Base-by-base conservation (phyloP, 2,797 vertebrate species). In the Hoplostethus atlanticus region DNA sequence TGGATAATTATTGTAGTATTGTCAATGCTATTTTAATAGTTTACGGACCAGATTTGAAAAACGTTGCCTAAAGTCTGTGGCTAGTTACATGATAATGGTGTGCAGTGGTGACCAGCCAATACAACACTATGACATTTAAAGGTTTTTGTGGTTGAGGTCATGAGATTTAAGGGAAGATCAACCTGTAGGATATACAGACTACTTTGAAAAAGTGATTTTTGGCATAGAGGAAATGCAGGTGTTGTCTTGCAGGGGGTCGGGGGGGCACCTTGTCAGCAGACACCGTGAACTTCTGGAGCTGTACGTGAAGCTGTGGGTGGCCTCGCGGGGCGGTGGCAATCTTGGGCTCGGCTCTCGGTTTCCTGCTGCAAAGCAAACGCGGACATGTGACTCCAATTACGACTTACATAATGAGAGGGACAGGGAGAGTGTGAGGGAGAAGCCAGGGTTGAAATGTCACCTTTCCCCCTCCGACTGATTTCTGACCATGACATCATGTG, bases 281-380 rank as follows among this genome's bases (percentile, higher is more conserved):
- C 77, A 94, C 86, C 0, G 94, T 95, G 84, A 95, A 95, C 89
- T 93, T 94, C 85, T 95, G 94, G 69, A 95, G 94, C 84, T 95
- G 95, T 1, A 63, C 44, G 57, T 90, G 90, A 63, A 93, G 85
- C 83, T 89, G 90, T 87, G 92, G 81, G 90, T 93, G 92, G 87
- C 86, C 88, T 65, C 12, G 83, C 0, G 72, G 60, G 69, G 80
- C 68, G 51, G 67, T 40, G 76, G 84, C 73, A 34, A 74, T 66
- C 73, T 73, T 86, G 62, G 89, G 68, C 79, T 92, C 90, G 15
- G 71, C 60, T 81, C 66, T 83, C 63, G 74, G 71, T 78, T 88
- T 91, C 79, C 89, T 92, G 89, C 83, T 85, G 87, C 81, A 91
- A 90, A 87, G 87, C 77, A 89, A 91, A 84, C 73, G 87, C 78